Conservation (phyloP, 1,140 invertebrate species). For the Lepidostoma basale region DNA sequence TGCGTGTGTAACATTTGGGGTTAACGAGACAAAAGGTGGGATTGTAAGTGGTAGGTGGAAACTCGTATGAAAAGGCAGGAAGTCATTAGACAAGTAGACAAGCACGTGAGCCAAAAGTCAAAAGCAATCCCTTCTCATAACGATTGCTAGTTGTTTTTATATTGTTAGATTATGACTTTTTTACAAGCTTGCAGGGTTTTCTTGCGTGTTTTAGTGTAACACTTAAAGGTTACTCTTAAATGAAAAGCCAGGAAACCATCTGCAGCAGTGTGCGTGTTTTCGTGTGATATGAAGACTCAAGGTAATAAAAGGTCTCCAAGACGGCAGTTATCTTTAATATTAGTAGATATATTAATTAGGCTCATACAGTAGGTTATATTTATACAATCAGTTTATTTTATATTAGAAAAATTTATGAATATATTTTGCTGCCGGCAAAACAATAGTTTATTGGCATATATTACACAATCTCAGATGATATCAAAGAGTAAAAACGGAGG, state of each 20-base stretch:
- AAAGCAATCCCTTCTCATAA: neutral
- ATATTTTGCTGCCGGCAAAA: no score
- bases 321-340: neutral
- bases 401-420: no score
- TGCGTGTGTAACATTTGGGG: conserved; percentile 40
- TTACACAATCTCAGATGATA: no score
- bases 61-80: conserved; percentile 30
- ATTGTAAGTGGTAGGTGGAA: conserved; percentile 41
- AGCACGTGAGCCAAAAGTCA: neutral
- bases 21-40: conserved; percentile 46
- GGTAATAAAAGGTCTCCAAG: no score
- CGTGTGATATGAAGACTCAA: neutral
- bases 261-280: conserved; percentile 21
- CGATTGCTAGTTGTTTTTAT: neutral
- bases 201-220: neutral
- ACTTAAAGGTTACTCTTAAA: neutral
- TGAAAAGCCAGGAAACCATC: conserved; percentile 15
- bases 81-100: conserved; percentile 12
- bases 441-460: no score
- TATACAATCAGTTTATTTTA: no score
- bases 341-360: no score
- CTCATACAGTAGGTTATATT: no score
- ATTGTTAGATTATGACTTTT: neutral
- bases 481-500: no score
- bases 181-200: neutral